Evolutionary conservation across 2,113 vertebrate genomes (phyloP), one percentile per base, ranked within the genome.

Genomic region (Ibidorhyncha struthersii): DNA sequence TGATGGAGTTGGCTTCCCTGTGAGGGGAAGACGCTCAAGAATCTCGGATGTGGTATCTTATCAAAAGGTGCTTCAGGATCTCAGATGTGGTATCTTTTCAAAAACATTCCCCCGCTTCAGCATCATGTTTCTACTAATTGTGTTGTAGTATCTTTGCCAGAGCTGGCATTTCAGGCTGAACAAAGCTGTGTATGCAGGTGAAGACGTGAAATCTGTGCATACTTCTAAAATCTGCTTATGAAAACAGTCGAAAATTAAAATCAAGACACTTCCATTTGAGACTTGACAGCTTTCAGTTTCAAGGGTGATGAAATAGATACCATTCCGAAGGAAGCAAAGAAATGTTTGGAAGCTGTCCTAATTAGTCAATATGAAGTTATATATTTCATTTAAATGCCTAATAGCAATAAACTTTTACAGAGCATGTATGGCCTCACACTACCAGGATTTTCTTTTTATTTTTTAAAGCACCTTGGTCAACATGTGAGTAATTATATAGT

Each of bases 311-410:
- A 83, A 86, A 81, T 52, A 77, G 59, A 58, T 40, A 34, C 29
- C 13, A 6, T 93, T 89, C n/a, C 47, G 59, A 74, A 82, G 36
- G 52, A 88, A 86, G 63, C 43, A 78, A 45, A 67, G 32, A 58
- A 23, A 32, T 72, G 10, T 82, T 96, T 94, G 85, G 85, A 88
- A 96, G 32, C 78, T 66, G 62, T 80, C 90, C 67, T 77, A 82
- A 78, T 89, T 82, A 77, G 45, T 38, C 77, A 53, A 21, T 71
- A 65, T n/a, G 36, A 93, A 91, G 47, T 78, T 89, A 82, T 19
- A 55, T 49, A 65, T 95, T 85, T 88, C 4, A 5, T 83, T 84
- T 66, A 84, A 84, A 45, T 80, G 27, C 27, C 43, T 80, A 26
- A 86, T 49, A 73, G 40, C 56, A 65, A 82, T 87, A 62, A 85